phyloP scores from a whole-genome alignment of 2,113 vertebrate genomes.

The Monopterus albus region DNA sequence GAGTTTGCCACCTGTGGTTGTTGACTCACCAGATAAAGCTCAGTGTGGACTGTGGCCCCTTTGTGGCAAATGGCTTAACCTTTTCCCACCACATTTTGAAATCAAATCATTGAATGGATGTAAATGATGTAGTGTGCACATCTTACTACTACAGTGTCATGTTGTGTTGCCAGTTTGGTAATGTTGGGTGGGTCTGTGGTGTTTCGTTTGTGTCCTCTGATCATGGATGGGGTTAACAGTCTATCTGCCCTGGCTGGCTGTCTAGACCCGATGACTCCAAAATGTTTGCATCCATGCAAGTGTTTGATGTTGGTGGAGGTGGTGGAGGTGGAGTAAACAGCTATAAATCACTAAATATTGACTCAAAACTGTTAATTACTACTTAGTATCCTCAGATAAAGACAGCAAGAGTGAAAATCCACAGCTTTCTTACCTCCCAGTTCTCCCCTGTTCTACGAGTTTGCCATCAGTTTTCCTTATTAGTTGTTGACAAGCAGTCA shows the following conservation, averaged over 20 bases:
- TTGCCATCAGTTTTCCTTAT: background rate
- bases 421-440: no score
- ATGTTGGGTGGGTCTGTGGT: slow-evolving; percentile 26
- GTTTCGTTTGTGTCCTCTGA: slow-evolving; percentile 36
- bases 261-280: slow-evolving; percentile 59
- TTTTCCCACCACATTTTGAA: slow-evolving; percentile 28
- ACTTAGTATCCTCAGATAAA: slow-evolving; percentile 42
- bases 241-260: slow-evolving; percentile 29
- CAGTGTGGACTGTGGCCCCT: slow-evolving; percentile 22
- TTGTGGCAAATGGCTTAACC: slow-evolving; percentile 7
- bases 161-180: slow-evolving; percentile 18
- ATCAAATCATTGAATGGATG: slow-evolving; percentile 34
- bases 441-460: slow-evolving; percentile 17
- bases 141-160: slow-evolving; percentile 19
- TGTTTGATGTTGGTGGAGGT: slow-evolving; percentile 49
- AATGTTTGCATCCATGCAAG: slow-evolving; percentile 28
- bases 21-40: slow-evolving; percentile 49
- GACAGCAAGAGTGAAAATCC: slow-evolving; percentile 12
- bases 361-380: slow-evolving; percentile 66
- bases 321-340: slow-evolving; percentile 48
- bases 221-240: slow-evolving; percentile 38
- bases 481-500: no score
- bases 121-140: slow-evolving; percentile 24
- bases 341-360: slow-evolving; percentile 60
- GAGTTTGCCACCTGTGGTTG: slow-evolving; percentile 43